These are phyloP conservation scores for Spondyliosoma cantharus DNA, from an alignment of 2,797 vertebrate species.

Conservation along the genomic window DNA sequence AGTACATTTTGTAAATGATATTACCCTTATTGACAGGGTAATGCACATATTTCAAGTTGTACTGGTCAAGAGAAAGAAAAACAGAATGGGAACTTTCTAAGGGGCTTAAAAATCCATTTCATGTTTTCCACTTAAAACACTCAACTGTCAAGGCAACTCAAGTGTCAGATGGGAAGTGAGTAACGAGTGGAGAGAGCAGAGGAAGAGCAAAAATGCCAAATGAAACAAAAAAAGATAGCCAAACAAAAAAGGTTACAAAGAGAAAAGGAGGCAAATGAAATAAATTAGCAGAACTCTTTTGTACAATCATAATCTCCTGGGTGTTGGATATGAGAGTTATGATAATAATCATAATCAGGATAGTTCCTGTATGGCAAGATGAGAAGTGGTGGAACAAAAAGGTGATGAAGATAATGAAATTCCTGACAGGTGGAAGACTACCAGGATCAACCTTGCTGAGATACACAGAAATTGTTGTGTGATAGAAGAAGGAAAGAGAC, in stretches of 20 bases:
- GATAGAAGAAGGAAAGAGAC: neutral
- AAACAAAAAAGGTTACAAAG: neutral
- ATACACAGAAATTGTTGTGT: neutral
- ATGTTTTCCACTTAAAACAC: constrained; percentile 13
- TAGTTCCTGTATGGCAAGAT: constrained; percentile 32
- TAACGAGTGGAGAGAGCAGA: constrained; percentile 41
- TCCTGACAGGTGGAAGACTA: neutral
- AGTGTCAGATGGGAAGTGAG: constrained; percentile 27
- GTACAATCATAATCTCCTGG: neutral
- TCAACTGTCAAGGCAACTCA: neutral
- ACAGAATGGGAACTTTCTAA: no score
- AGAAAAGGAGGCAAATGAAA: neutral
- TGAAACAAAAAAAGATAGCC: constrained; percentile 11
- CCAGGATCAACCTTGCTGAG: neutral
- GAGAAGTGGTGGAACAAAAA: constrained; percentile 12
- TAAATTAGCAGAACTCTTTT: neutral
- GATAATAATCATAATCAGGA: constrained; percentile 35
- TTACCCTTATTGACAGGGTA: no score
- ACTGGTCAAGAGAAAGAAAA: no score
- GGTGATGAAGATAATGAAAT: constrained; percentile 1
- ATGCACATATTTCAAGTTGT: no score
- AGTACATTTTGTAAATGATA: no score
- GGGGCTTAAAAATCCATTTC: neutral
- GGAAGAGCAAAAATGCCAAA: constrained; percentile 40
- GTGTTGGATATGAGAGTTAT: constrained; percentile 11